Percentiles rank a stretch among this genome's conserved stretches.
phyloP scores from a whole-genome alignment of 1,140 invertebrate genomes.

The Apis cerana region DNA sequence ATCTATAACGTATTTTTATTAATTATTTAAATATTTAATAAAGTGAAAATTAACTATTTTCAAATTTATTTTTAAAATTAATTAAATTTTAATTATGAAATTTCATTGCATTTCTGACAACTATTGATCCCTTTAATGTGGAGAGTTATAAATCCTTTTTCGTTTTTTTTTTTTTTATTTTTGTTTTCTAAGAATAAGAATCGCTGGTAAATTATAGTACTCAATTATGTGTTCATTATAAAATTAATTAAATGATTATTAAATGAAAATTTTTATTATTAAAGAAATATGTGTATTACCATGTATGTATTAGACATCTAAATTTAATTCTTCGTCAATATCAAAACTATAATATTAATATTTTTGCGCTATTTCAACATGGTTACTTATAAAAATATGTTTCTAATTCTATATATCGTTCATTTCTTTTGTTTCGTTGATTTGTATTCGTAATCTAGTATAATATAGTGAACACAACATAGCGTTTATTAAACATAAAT shows the following conservation, averaged over 20 bases:
- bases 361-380: not conserved
- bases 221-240: slow-evolving; percentile 5
- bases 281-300: not conserved
- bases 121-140: slow-evolving; percentile 20
- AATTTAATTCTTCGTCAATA: too few relatives aligned
- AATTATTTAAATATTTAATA: not conserved
- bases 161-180: not conserved
- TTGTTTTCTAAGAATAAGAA: not conserved
- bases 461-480: not conserved
- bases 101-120: not conserved
- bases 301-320: not conserved
- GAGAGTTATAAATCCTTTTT: not conserved
- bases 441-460: not conserved
- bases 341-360: slow-evolving; percentile 11
- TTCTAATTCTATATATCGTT: not conserved
- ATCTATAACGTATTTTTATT: not conserved
- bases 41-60: not conserved
- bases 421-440: not conserved
- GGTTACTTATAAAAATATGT: not conserved
- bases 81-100: too few relatives aligned
- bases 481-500: not conserved
- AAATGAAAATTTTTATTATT: not conserved
- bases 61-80: not conserved
- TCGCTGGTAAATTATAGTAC: not conserved
- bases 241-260: too few relatives aligned